Percentiles rank a stretch among this genome's conserved stretches.
phyloP scores from a whole-genome alignment of 2,113 vertebrate genomes.

The Salvelinus fontinalis region DNA sequence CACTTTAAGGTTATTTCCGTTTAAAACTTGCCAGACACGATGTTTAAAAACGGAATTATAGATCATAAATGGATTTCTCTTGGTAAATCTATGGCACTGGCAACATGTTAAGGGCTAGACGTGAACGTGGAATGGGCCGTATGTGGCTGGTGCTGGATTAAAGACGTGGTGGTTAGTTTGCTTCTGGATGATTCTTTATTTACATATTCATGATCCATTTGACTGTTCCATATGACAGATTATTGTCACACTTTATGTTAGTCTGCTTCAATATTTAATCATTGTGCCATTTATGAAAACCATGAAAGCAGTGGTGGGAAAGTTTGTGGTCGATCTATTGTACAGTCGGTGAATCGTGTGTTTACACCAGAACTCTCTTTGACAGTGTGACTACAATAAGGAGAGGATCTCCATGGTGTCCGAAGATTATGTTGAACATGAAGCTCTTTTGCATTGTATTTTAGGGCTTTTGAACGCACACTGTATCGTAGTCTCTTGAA shows the following conservation, averaged over 20 bases:
- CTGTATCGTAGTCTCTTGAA: neutral
- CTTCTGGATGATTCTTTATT: neutral
- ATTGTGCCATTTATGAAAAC: neutral
- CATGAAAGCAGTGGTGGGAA: neutral
- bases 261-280: neutral
- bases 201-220: neutral
- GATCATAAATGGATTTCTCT: conserved; percentile 45
- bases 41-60: conserved; percentile 55
- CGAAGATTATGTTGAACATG: neutral
- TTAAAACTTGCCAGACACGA: conserved; percentile 47
- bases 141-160: conserved; percentile 13
- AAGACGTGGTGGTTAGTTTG: conserved; percentile 4
- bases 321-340: neutral
- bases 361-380: neutral
- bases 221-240: neutral
- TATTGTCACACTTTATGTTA: neutral
- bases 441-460: neutral
- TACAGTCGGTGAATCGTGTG: neutral
- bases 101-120: conserved; percentile 30
- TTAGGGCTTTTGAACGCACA: conserved; percentile 1
- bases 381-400: neutral
- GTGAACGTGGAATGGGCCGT: conserved; percentile 24
- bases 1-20: conserved; percentile 51
- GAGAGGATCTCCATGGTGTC: neutral
- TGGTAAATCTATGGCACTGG: conserved; percentile 44